phyloP scores from a whole-genome alignment of 2,113 vertebrate species.

The Odocoileus hemionus region DNA sequence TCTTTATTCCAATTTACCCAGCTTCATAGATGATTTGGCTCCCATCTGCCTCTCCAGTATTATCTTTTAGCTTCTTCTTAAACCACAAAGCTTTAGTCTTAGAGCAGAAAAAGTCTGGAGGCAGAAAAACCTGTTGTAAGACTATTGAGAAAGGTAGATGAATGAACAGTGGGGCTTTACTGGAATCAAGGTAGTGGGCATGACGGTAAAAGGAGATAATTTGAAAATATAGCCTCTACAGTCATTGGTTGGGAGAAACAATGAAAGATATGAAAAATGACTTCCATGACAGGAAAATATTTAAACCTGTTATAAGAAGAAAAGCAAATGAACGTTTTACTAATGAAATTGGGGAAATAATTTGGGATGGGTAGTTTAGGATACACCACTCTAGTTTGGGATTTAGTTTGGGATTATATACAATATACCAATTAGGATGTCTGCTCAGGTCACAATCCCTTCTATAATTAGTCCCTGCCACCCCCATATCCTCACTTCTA shows the following conservation, averaged over 20 bases:
- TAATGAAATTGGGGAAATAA: neutral
- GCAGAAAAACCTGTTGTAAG: neutral
- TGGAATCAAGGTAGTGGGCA: neutral
- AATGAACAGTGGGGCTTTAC: neutral
- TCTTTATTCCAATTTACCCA: neutral
- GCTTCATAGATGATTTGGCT: neutral
- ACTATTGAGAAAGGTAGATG: neutral
- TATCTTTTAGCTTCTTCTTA: neutral
- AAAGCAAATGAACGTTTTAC: neutral
- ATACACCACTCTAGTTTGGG: neutral
- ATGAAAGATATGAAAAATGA: neutral
- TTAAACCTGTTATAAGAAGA: neutral
- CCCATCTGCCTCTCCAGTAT: neutral
- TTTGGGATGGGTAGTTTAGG: neutral
- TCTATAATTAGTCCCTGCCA: neutral
- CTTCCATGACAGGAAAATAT: neutral
- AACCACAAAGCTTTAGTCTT: neutral
- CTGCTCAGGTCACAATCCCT: neutral
- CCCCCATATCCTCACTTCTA: neutral
- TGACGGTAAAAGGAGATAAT: neutral
- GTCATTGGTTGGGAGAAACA: neutral
- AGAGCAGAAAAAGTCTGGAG: neutral
- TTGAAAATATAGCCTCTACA: neutral
- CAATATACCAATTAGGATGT: neutral
- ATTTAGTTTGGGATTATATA: neutral